phyloP scores from a whole-genome alignment of 2,888 invertebrate genomes.

The Drosophila fulvimacula region DNA sequence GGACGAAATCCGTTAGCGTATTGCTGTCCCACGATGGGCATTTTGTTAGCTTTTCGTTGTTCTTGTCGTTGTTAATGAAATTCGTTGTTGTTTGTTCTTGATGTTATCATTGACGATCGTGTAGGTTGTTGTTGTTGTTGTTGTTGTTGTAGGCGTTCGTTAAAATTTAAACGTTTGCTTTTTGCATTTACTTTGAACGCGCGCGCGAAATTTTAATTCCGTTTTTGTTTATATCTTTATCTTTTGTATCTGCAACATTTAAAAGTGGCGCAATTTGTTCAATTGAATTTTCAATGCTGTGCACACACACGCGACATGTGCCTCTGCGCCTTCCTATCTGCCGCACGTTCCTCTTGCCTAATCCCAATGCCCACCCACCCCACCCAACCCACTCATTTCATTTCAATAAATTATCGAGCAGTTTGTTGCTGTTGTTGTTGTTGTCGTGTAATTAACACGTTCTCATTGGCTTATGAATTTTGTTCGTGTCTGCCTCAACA shows the following conservation, averaged over 20 bases:
- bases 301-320: constrained; percentile 57
- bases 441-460: constrained; percentile 70
- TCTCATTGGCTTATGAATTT: constrained; percentile 64
- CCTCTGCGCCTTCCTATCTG: background rate
- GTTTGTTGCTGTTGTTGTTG: constrained; percentile 11
- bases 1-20: constrained; percentile 81
- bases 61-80: constrained; percentile 44
- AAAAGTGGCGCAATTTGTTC: constrained; percentile 37
- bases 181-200: constrained; percentile 79
- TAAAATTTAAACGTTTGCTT: constrained; percentile 67
- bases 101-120: constrained; percentile 32
- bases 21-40: constrained; percentile 84
- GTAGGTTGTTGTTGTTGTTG: constrained; percentile 9
- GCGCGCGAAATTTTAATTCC: constrained; percentile 55
- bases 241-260: constrained; percentile 54
- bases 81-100: constrained; percentile 21
- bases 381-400: constrained; percentile 25
- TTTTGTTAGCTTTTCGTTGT: constrained; percentile 72
- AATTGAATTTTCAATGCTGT: constrained; percentile 70
- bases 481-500: constrained; percentile 18
- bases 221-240: constrained; percentile 47
- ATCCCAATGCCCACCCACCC: constrained; percentile 2
- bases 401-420: constrained; percentile 62
- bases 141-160: constrained; percentile 67
- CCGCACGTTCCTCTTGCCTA: background rate